Percentiles rank a stretch among this genome's conserved stretches.
Evolutionary conservation across 2,113 vertebrate species (phyloP).

Genomic region (Lampris incognitus): DNA sequence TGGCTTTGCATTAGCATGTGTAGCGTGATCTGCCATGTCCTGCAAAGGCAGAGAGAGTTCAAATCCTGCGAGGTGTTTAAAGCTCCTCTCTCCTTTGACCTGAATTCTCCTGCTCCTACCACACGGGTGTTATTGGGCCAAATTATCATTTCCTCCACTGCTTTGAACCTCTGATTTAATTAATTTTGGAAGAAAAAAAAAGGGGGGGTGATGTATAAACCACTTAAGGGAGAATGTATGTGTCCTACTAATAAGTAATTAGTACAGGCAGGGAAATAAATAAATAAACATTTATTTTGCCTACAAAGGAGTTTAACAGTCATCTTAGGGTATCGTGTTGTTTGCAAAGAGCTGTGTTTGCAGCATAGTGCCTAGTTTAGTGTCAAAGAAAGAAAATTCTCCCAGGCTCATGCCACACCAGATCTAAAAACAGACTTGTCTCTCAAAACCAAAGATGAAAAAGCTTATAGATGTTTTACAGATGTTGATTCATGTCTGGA

Average conservation of each 20-base stretch:
- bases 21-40: conserved; percentile 23
- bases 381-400: conserved; percentile 13
- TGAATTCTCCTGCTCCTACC: conserved; percentile 56
- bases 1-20: conserved; percentile 34
- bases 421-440: conserved; percentile 31
- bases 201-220: conserved; percentile 61
- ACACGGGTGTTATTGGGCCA: conserved; percentile 63
- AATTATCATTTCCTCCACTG: conserved; percentile 67
- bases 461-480: conserved; percentile 4
- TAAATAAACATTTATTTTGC: conserved; percentile 46
- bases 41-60: conserved; percentile 11
- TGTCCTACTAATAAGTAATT: conserved; percentile 71
- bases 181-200: conserved; percentile 54
- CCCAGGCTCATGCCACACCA: neutral
- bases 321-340: conserved; percentile 19
- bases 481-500: neutral
- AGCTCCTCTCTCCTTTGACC: conserved; percentile 60
- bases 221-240: conserved; percentile 63
- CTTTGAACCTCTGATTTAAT: conserved; percentile 69
- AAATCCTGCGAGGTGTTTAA: conserved; percentile 25
- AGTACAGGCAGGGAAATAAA: conserved; percentile 42
- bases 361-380: neutral
- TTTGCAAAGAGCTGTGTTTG: conserved; percentile 18
- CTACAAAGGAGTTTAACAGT: conserved; percentile 37
- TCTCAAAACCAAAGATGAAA: neutral